Percentiles rank a stretch among this genome's conserved stretches.
These are phyloP conservation scores for Chroicocephalus ridibundus DNA, from an alignment of 2,113 vertebrate species.

Conservation along the genomic window DNA sequence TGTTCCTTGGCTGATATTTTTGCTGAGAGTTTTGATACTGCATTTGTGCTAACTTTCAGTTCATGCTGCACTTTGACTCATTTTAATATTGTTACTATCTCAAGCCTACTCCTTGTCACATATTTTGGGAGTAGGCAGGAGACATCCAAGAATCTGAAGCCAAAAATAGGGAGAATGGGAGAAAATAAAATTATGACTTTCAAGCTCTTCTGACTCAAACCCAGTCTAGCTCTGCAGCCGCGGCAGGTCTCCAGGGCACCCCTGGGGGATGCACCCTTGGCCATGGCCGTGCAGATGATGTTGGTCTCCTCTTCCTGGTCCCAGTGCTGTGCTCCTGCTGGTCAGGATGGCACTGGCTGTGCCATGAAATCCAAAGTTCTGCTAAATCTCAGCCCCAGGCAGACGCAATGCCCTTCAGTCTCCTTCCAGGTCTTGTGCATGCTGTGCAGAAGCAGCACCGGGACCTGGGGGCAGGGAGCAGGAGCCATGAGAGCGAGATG, in stretches of 20 bases:
- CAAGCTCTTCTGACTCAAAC: neutral
- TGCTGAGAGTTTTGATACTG: neutral
- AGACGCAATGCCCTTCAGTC: neutral
- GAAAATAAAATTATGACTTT: neutral
- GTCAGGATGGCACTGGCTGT: neutral
- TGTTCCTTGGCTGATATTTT: neutral
- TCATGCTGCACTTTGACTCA: conserved; percentile 26
- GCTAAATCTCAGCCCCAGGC: neutral
- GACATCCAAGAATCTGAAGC: conserved; percentile 27
- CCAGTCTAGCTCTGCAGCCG: neutral
- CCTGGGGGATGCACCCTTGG: neutral
- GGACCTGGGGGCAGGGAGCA: neutral
- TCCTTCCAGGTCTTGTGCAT: rapidly evolving
- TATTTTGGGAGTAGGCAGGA: conserved; percentile 30
- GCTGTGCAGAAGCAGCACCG: rapidly evolving
- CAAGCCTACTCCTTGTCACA: conserved; percentile 55
- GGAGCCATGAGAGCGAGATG: neutral
- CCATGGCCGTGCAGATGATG: rapidly evolving
- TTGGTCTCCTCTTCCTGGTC: neutral
- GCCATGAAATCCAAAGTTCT: neutral
- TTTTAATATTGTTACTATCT: conserved; percentile 62
- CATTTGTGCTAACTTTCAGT: neutral
- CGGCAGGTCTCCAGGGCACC: neutral
- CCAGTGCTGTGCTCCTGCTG: neutral
- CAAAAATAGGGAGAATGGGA: conserved; percentile 26